These are phyloP conservation scores for Rostratula benghalensis DNA, from an alignment of 2,113 vertebrate genomes.

Conservation along the genomic window DNA sequence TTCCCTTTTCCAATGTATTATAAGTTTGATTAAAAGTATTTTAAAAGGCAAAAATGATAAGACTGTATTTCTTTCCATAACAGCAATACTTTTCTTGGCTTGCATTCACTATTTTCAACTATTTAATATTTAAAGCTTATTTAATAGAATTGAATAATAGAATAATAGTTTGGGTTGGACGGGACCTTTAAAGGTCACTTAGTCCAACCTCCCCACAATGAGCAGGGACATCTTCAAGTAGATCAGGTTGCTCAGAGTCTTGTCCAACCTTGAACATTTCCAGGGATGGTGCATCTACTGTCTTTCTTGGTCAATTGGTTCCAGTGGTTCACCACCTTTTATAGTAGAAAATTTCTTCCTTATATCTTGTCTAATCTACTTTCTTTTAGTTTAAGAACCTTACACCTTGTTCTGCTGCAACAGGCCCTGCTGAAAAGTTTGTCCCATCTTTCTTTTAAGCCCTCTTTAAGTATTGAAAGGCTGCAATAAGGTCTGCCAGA, in stretches of 20 bases:
- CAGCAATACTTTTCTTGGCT: neutral
- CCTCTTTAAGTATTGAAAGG: neutral
- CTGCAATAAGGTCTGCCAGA: neutral
- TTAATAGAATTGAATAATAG: neutral
- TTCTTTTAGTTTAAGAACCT: neutral
- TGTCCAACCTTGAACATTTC: neutral
- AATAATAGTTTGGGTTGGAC: neutral
- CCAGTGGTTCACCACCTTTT: neutral
- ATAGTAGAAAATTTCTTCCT: neutral
- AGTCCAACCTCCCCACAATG: neutral
- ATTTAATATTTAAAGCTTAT: neutral
- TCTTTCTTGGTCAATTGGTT: neutral
- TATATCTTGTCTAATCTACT: neutral
- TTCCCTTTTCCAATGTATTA: neutral
- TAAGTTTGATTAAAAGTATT: neutral
- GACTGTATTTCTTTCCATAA: neutral
- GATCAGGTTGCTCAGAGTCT: neutral
- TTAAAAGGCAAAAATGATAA: neutral
- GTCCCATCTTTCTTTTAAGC: neutral
- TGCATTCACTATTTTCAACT: neutral
- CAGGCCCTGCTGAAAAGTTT: neutral
- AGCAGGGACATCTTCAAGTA: neutral
- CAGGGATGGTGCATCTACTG: neutral
- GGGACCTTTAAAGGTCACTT: neutral
- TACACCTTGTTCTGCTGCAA: neutral